These are phyloP conservation scores for Macrosteles quadrilineatus DNA, from an alignment of 1,140 invertebrate genomes.

Conservation along the genomic window DNA sequence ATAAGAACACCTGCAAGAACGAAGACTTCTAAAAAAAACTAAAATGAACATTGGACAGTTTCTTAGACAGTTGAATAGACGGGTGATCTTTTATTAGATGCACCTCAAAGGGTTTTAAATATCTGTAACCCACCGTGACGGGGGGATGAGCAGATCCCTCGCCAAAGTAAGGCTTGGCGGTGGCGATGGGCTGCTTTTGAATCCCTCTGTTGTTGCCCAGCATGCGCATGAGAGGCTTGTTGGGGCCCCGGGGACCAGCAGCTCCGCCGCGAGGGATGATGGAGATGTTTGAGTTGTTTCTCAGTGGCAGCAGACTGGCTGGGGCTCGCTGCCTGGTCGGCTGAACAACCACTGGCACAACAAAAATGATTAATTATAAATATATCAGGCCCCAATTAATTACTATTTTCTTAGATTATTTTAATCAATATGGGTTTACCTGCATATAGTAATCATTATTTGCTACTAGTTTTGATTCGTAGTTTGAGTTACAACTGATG, in stretches of 20 bases:
- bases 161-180: conserved; percentile 31
- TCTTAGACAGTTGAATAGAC: no score
- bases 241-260: background rate
- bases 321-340: conserved; percentile 23
- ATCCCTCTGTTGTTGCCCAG: conserved; percentile 17
- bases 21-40: no score
- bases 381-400: background rate
- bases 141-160: conserved; percentile 26
- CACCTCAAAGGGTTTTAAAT: no score
- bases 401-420: no score
- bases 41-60: no score
- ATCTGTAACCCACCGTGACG: conserved; percentile 26
- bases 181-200: conserved; percentile 28
- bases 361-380: no score
- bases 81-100: no score
- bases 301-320: conserved; percentile 4
- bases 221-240: conserved; percentile 22
- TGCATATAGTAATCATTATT: no score
- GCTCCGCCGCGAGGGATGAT: conserved; percentile 27
- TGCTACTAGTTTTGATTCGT: no score
- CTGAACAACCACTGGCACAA: conserved; percentile 24
- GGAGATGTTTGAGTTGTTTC: conserved; percentile 32
- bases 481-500: no score
- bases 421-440: no score
- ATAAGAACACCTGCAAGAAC: no score